phyloP scores from a whole-genome alignment of 2,888 invertebrate species.

The Tachystola acroxantha region DNA sequence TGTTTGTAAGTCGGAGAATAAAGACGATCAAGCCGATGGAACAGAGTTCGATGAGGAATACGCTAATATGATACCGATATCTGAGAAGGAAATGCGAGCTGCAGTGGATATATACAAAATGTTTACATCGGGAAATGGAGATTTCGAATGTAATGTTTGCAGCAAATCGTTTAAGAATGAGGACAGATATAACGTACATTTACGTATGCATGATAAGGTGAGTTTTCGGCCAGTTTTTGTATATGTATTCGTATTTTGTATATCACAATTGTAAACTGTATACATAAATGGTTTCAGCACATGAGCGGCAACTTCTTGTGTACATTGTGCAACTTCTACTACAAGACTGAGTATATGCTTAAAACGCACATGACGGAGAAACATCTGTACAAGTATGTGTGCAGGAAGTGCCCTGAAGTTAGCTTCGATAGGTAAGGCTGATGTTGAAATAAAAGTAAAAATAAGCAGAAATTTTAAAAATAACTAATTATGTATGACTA shows the following conservation, averaged over 20 bases:
- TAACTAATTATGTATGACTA: no score
- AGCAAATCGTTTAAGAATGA: constrained; percentile 43
- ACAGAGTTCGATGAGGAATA: constrained; percentile 53
- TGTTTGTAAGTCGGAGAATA: constrained; percentile 10
- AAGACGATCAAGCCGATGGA: constrained; percentile 35
- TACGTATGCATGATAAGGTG: constrained; percentile 64
- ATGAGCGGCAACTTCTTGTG: constrained; percentile 50
- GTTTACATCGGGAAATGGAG: constrained; percentile 28
- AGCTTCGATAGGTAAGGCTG: constrained; percentile 60
- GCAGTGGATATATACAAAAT: constrained; percentile 45
- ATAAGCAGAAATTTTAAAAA: background rate
- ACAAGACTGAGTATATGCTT: constrained; percentile 59
- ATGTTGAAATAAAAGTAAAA: no score
- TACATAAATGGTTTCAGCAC: constrained; percentile 54
- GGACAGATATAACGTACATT: constrained; percentile 40
- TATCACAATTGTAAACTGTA: no score
- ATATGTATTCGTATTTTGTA: background rate
- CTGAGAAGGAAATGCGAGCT: constrained; percentile 53
- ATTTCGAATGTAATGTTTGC: constrained; percentile 43
- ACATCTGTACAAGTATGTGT: constrained; percentile 68
- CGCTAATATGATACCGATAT: constrained; percentile 51
- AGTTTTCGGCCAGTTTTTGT: constrained; percentile 15
- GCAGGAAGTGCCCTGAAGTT: constrained; percentile 63
- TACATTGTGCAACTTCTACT: constrained; percentile 53
- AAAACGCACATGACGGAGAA: constrained; percentile 61